These are phyloP conservation scores for Pocillopora verrucosa DNA, from an alignment of 64 coral and sea anemone species.

Conservation along the genomic window DNA sequence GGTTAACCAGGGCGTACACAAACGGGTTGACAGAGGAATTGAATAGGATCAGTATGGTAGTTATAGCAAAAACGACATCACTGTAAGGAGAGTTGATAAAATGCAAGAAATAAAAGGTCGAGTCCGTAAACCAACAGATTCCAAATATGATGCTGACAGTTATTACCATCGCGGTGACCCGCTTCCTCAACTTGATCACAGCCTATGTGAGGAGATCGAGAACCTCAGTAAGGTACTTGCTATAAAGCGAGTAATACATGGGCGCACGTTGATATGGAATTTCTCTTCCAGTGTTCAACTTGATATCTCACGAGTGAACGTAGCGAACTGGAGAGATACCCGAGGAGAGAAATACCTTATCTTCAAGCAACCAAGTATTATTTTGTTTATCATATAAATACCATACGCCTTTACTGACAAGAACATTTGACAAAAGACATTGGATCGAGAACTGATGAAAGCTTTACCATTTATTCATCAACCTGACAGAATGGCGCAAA, in stretches of 20 bases:
- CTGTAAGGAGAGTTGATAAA: neutral
- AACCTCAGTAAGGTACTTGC: neutral
- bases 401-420: too few species aligned
- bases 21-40: constrained; percentile 17
- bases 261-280: too few species aligned
- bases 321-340: too few species aligned
- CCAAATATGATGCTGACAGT: constrained; percentile 29
- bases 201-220: neutral
- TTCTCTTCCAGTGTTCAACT: too few species aligned
- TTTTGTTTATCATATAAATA: too few species aligned
- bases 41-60: constrained; percentile 2
- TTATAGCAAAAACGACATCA: neutral
- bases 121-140: constrained; percentile 7
- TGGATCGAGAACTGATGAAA: too few species aligned
- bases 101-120: neutral
- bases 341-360: too few species aligned
- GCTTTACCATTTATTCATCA: too few species aligned
- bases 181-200: constrained; percentile 19
- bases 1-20: neutral
- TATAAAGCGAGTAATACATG: neutral
- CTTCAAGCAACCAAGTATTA: too few species aligned
- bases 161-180: constrained; percentile 49
- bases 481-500: too few species aligned
- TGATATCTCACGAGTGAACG: too few species aligned
- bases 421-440: too few species aligned